Conservation (phyloP, 2,888 invertebrate genomes). For the Harpagoxenus sublaevis region DNA sequence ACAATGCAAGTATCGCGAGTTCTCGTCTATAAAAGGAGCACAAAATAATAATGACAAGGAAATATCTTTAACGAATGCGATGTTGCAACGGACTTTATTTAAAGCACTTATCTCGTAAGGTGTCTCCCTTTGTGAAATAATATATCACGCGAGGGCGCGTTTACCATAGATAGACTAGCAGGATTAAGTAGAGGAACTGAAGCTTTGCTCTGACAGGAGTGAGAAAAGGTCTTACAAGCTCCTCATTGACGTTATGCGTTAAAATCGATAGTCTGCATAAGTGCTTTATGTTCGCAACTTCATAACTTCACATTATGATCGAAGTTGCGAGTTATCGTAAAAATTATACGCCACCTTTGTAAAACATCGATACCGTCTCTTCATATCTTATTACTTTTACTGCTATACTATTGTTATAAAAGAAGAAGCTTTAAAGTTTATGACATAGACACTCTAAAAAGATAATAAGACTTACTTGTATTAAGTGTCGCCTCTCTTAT, state of each 20-base stretch:
- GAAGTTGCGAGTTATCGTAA: background rate
- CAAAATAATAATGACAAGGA: slow-evolving; percentile 20
- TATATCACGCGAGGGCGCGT: slow-evolving; percentile 26
- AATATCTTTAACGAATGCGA: slow-evolving; percentile 24
- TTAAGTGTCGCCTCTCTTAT: background rate
- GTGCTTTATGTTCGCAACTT: background rate
- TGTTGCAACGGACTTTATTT: slow-evolving; percentile 40
- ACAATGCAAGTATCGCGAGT: background rate
- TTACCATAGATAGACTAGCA: slow-evolving; percentile 24
- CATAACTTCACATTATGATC: slow-evolving; percentile 16
- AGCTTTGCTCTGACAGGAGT: slow-evolving; percentile 26
- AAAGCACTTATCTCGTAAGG: slow-evolving; percentile 22
- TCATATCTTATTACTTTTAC: slow-evolving; percentile 5
- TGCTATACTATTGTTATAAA: background rate
- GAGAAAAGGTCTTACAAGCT: slow-evolving; percentile 20
- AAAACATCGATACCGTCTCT: background rate
- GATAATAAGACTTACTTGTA: background rate
- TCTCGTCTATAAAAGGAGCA: background rate
- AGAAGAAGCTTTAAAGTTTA: background rate
- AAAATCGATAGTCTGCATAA: slow-evolving; percentile 21
- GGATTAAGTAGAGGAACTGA: slow-evolving; percentile 40
- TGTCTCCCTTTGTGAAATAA: slow-evolving; percentile 21
- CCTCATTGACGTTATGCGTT: slow-evolving; percentile 28
- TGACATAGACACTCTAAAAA: background rate
- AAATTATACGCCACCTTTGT: background rate